Base-by-base conservation (phyloP, 2,113 vertebrate species). In the Perca fluviatilis region DNA sequence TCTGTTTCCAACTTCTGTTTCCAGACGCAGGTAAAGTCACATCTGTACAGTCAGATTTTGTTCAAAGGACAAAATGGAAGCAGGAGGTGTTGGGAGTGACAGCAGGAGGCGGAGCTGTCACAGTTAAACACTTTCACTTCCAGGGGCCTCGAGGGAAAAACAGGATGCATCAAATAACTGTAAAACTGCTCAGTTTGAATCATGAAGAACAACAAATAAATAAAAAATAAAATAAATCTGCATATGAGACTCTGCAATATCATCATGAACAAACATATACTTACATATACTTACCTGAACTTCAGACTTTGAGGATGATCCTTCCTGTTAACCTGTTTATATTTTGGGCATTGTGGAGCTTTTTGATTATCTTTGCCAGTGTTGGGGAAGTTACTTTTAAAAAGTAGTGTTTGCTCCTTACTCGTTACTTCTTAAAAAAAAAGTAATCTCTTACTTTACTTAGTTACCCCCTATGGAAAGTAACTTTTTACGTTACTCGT, bases 51-150 rank as follows among this genome's bases (percentile, higher is more conserved):
- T n/a, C 16, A 13, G 43, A 23, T 18, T 0, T 19, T 3, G 70
- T 43, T 60, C 5, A 1, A 12, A 23, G 54, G 60, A 54, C 47
- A n/a, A 21, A 51, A 19, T 3, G 27, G 57, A 11, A 65, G n/a
- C 61, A 80, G 70, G 63, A 68, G 33, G 65, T 36, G 57, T n/a
- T 30, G 54, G 30, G n/a, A 11, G 62, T 16, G 25, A 25, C 5
- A 10, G 54, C n/a, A 25, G 46, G 25, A 19, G 51, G 80, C 11
- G 58, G 36, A 30, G 67, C 36, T 12, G 16, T 10, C 36, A 30
- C 43, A 40, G 6, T 56, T 2, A 66, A 27, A 12, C 36, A n/a
- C 23, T 30, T 54, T 40, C 16, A 66, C 36, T 40, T 68, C 43
- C 64, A 49, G 40, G 40, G n/a, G 40, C 40, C 25, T 58, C 12